A percentile compares a stretch with the other conserved stretches of the same genome.
Evolutionary conservation across 2,888 invertebrate genomes (phyloP).

Genomic region (Lissocephala sabroskyi): DNA sequence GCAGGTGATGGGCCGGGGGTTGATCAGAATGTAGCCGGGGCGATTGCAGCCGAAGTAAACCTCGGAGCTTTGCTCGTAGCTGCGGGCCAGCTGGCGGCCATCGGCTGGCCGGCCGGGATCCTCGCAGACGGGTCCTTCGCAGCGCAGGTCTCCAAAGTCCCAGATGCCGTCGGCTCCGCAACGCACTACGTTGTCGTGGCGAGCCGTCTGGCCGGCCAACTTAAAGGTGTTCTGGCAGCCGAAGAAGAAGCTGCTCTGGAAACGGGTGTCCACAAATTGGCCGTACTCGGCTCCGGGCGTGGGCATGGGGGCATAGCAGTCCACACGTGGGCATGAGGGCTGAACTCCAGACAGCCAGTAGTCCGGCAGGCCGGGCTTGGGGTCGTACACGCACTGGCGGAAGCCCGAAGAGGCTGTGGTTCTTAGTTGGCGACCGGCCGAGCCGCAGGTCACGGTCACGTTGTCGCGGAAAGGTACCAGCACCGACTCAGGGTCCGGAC

Average conservation of each 20-base stretch:
- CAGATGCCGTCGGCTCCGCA: slow-evolving; percentile 95
- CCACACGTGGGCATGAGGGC: slow-evolving; percentile 89
- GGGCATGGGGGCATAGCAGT: slow-evolving; percentile 92
- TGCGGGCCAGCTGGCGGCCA: slow-evolving; percentile 87
- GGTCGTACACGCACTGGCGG: slow-evolving; percentile 96
- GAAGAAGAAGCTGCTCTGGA: slow-evolving; percentile 95
- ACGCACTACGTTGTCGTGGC: slow-evolving; percentile 92
- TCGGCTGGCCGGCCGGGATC: slow-evolving; percentile 96
- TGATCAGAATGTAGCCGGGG: slow-evolving; percentile 93
- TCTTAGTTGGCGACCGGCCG: slow-evolving; percentile 83
- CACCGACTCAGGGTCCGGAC: slow-evolving; percentile 87
- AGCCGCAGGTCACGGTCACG: slow-evolving; percentile 87
- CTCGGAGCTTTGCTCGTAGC: slow-evolving; percentile 91
- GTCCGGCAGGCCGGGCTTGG: slow-evolving; percentile 89
- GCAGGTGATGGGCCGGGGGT: slow-evolving; percentile 91
- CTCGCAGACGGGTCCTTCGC: slow-evolving; percentile 97
- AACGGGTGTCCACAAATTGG: slow-evolving; percentile 88
- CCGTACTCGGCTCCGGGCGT: slow-evolving; percentile 96
- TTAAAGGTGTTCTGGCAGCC: slow-evolving; percentile 97
- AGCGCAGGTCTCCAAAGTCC: slow-evolving; percentile 95
- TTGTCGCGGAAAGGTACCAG: slow-evolving; percentile 92
- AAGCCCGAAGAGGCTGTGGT: slow-evolving; percentile 88
- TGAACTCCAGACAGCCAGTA: slow-evolving; percentile 91
- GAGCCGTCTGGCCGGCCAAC: slow-evolving; percentile 91
- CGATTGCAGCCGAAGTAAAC: slow-evolving; percentile 91